Evolutionary conservation across 53 echinoderm and acorn worm genomes (phyloP).

Genomic region (Paelopatides confundens): DNA sequence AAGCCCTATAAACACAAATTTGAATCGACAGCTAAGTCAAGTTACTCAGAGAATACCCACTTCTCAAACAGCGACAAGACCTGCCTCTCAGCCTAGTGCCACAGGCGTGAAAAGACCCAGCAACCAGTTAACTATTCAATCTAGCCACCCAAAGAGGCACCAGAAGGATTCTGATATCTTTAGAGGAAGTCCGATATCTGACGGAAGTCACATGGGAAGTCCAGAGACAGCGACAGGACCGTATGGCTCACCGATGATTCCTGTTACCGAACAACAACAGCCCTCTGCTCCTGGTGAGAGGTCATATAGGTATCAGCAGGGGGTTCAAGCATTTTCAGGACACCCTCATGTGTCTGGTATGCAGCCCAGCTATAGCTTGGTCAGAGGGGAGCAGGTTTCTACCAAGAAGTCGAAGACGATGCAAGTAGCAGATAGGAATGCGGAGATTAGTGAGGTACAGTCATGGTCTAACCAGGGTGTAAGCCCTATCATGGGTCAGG

Average conservation of each 20-base stretch:
- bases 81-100: not conserved
- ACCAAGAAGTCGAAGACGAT: slow-evolving; percentile 1
- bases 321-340: not conserved
- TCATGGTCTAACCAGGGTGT: slow-evolving; percentile 18
- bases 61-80: not conserved
- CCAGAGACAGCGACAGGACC: slow-evolving; percentile 1
- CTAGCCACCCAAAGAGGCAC: slow-evolving; percentile 18
- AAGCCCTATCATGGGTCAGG: not conserved
- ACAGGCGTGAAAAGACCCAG: slow-evolving; percentile 4
- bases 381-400: not conserved
- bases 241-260: slow-evolving; percentile 35
- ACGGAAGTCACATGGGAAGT: slow-evolving; percentile 20
- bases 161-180: slow-evolving; percentile 27
- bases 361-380: not conserved
- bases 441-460: slow-evolving; percentile 12
- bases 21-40: slow-evolving; percentile 17
- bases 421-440: not conserved
- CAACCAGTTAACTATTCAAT: not conserved
- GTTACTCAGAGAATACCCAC: not conserved
- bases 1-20: not conserved
- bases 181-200: slow-evolving; percentile 27
- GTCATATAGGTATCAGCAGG: slow-evolving; percentile 11
- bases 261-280: not conserved
- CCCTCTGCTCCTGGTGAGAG: not conserved
- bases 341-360: slow-evolving; percentile 17